phyloP scores from a whole-genome alignment of 64 coral and sea anemone genomes.

The Dendronephthya gigantea region DNA sequence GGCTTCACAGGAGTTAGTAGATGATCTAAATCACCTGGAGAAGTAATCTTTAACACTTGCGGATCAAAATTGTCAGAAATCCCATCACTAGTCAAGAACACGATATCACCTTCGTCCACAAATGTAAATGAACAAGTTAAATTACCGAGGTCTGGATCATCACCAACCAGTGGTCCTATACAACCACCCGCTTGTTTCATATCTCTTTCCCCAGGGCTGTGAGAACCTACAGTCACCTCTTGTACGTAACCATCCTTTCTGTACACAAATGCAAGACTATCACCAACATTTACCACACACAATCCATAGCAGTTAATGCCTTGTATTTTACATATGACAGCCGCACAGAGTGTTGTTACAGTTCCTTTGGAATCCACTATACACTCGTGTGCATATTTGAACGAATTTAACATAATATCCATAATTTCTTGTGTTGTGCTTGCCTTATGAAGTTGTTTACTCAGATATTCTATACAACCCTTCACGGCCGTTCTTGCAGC shows the following conservation, averaged over 20 bases:
- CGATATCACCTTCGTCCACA: slow-evolving; percentile 61
- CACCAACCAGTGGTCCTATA: slow-evolving; percentile 67
- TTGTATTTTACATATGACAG: slow-evolving; percentile 57
- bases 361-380: slow-evolving; percentile 64
- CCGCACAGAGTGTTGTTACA: slow-evolving; percentile 81
- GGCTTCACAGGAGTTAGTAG: neutral
- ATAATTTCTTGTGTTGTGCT: slow-evolving; percentile 67
- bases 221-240: slow-evolving; percentile 76
- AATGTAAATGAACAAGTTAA: slow-evolving; percentile 66
- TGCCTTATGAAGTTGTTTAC: slow-evolving; percentile 29
- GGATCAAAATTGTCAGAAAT: slow-evolving; percentile 99
- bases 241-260: slow-evolving; percentile 38
- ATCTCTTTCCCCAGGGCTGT: slow-evolving; percentile 49
- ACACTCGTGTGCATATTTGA: slow-evolving; percentile 54
- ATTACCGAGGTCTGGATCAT: slow-evolving; percentile 80
- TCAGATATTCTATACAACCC: slow-evolving; percentile 65
- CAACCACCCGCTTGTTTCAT: slow-evolving; percentile 80
- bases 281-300: slow-evolving; percentile 87
- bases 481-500: slow-evolving; percentile 73
- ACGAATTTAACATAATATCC: slow-evolving; percentile 42
- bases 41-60: slow-evolving; percentile 30
- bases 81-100: slow-evolving; percentile 89
- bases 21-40: neutral
- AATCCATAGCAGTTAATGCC: slow-evolving; percentile 49
- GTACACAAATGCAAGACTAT: slow-evolving; percentile 70